These are phyloP conservation scores for Sylvietta virens DNA, from an alignment of 2,113 vertebrate species.

Conservation along the genomic window DNA sequence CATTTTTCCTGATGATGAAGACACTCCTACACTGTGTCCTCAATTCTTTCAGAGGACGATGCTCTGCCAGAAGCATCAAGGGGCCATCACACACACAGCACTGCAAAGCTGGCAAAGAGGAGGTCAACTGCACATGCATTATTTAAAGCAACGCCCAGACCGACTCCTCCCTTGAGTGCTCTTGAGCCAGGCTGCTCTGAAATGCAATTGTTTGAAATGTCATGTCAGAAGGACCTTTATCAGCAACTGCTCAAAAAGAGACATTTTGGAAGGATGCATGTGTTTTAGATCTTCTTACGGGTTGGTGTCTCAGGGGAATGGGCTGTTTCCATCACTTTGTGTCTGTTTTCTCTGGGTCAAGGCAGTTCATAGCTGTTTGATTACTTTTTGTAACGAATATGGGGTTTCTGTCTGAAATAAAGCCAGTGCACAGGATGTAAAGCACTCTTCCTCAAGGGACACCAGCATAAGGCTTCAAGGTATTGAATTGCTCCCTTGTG, in stretches of 20 bases:
- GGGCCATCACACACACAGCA: not conserved
- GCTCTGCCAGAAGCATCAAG: not conserved
- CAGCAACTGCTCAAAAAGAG: not conserved
- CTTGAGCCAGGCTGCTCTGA: not conserved
- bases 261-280: rapidly evolving
- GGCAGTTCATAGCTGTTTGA: not conserved
- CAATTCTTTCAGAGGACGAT: not conserved
- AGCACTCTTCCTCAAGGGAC: not conserved
- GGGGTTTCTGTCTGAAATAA: not conserved
- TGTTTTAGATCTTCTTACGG: not conserved
- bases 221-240: not conserved
- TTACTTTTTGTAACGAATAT: not conserved
- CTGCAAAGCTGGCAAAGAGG: not conserved
- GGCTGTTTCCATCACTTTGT: not conserved
- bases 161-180: not conserved
- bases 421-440: not conserved
- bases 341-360: not conserved
- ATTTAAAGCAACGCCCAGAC: not conserved
- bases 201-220: conserved; percentile 25
- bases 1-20: rapidly evolving
- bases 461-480: not conserved
- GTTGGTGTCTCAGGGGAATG: not conserved
- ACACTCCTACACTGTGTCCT: not conserved
- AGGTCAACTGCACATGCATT: not conserved
- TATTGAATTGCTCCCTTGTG: not conserved